Evolutionary conservation across 1,140 invertebrate genomes (phyloP).

Genomic region (Caerostris extrusa): DNA sequence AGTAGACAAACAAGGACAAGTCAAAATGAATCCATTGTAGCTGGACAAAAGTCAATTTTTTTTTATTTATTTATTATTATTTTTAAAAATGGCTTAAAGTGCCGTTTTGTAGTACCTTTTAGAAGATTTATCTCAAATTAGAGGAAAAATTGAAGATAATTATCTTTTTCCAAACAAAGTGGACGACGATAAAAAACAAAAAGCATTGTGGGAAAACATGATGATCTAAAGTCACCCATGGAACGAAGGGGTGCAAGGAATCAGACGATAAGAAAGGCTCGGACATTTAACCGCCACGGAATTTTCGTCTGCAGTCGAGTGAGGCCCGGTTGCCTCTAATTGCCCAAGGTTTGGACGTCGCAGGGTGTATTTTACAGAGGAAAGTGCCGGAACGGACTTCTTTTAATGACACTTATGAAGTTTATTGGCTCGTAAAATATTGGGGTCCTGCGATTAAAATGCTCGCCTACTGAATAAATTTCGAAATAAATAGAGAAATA

Average conservation of each 20-base stretch:
- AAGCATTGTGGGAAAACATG: not conserved
- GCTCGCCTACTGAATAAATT: slow-evolving; percentile 57
- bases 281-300: slow-evolving; percentile 20
- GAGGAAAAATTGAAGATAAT: too few relatives aligned
- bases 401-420: slow-evolving; percentile 69
- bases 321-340: slow-evolving; percentile 22
- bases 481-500: slow-evolving; percentile 52
- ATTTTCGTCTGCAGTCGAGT: slow-evolving; percentile 5
- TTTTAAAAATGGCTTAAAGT: too few relatives aligned
- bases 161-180: too few relatives aligned
- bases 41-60: too few relatives aligned
- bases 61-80: too few relatives aligned
- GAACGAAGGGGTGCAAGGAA: not conserved
- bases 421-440: slow-evolving; percentile 72
- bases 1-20: too few relatives aligned
- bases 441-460: slow-evolving; percentile 48
- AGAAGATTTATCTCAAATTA: too few relatives aligned
- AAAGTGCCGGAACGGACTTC: slow-evolving; percentile 63
- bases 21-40: too few relatives aligned
- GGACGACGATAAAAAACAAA: too few relatives aligned
- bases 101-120: too few relatives aligned
- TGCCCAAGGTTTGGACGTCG: slow-evolving; percentile 38
- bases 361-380: slow-evolving; percentile 43
- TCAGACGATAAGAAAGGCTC: slow-evolving; percentile 17
- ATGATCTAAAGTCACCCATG: not conserved